A percentile compares a stretch with the other conserved stretches of the same genome.
Conservation (phyloP, 2,113 vertebrate species). For the Bufo gargarizans region DNA sequence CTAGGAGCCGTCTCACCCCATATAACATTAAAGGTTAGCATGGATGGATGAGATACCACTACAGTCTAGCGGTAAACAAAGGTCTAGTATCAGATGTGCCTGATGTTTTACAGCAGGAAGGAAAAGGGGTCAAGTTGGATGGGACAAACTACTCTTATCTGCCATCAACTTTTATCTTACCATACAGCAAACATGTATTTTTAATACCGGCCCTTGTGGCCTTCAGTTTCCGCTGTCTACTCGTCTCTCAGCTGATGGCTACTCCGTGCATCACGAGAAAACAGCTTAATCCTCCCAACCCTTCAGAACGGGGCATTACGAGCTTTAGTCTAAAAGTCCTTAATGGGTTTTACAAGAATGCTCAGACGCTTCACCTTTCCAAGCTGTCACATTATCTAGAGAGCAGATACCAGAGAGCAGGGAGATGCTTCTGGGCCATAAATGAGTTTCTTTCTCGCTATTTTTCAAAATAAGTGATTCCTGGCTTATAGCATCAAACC, state of each 20-base stretch:
- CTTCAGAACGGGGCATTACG: slow-evolving; percentile 51
- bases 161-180: slow-evolving; percentile 19
- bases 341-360: slow-evolving; percentile 55
- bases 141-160: slow-evolving; percentile 25
- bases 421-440: slow-evolving; percentile 33
- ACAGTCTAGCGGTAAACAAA: background rate
- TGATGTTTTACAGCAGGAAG: slow-evolving; percentile 16
- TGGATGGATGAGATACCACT: background rate
- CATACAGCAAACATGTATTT: slow-evolving; percentile 26
- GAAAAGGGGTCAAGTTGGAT: slow-evolving; percentile 22
- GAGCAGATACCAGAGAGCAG: slow-evolving; percentile 35
- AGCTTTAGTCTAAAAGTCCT: slow-evolving; percentile 49
- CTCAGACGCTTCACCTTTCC: slow-evolving; percentile 43
- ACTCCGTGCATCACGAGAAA: slow-evolving; percentile 46
- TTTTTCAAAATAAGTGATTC: slow-evolving; percentile 28
- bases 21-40: background rate
- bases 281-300: slow-evolving; percentile 46
- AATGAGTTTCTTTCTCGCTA: slow-evolving; percentile 17
- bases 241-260: slow-evolving; percentile 25
- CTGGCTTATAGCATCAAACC: slow-evolving; percentile 48
- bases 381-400: slow-evolving; percentile 46
- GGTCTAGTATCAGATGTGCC: background rate
- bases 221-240: slow-evolving; percentile 11
- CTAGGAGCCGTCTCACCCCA: background rate
- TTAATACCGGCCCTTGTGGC: slow-evolving; percentile 22